Evolutionary conservation across 2,113 vertebrate genomes (phyloP), one percentile per base, ranked within the genome.

Genomic region (Atractosteus spatula): DNA sequence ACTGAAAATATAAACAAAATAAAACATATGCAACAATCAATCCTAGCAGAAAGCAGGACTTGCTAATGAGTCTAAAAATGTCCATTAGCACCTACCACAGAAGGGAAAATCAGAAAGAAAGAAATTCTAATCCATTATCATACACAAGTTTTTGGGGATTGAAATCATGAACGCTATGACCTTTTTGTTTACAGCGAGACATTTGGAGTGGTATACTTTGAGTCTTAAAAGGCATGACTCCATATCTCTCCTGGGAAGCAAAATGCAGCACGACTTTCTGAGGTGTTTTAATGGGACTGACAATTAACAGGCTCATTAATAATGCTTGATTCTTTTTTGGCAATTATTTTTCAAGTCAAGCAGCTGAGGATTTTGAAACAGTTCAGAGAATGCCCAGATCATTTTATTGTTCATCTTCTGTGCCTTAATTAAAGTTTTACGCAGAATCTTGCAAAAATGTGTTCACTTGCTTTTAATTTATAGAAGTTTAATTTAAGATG

Each of bases 101-200:
- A 76, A 66, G 71, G 70, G 14, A 17, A 68, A 63, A 74, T 45
- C 17, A 57, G 71, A 70, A 70, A 64, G 57, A 44, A 29, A 3
- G 59, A 75, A 17, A 68, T 87, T 89, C 86, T 79, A 84, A 86
- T 88, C 86, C 85, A 87, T 90, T 84, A 88, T 79, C 8, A 45
- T 55, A 7, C 47, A 63, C 63, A 66, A 54, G 66, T 56, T 62
- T 59, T 70, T 64, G 55, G 43, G 41, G 17, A 62, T 45, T 0
- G 14, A 66, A 64, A 64, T 62, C 11, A 70, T 57, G 41, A 65
- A 71, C 7, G 42, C 66, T 17, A 17, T 69, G 73, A 66, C 64
- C 71, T 77, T 77, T 29, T 79, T 79, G 68, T 76, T 56, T 74
- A 66, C 45, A 44, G 71, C 41, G 74, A 74, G 74, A 45, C 72